Evolutionary conservation across 2,113 vertebrate genomes (phyloP), one percentile per base, ranked within the genome.

Genomic region (Romanogobio albipinnatus): DNA sequence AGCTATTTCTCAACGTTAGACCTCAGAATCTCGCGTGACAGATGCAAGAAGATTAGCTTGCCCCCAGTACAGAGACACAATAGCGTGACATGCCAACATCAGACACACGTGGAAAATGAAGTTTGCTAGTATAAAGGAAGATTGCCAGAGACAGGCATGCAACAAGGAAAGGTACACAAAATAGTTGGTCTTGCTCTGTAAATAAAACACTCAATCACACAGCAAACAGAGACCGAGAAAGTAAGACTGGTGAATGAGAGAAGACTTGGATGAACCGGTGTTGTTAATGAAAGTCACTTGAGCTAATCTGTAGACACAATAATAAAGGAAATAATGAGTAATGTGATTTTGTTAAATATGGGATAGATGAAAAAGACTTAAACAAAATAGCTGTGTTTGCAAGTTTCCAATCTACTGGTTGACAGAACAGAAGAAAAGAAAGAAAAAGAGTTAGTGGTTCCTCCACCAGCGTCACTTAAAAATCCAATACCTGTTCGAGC

Each of bases 401-500:
- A 19, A 56, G 53, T 56, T 22, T 56, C 2, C 53, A 68, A 68
- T 29, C 14, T 19, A 9, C 13, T 33, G 5, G 24, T 17, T 26
- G 14, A 51, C 49, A 51, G 49, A 51, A 15, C 49, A 51, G 49
- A 15, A 51, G 39, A n/a, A 74, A 73, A 47, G 36, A 17, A 74
- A 45, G 51, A 58, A 59, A 24, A 33, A 29, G 47, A 77, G 36
- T 29, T 29, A 77, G 43, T 53, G 13, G 24, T 43, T 56, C 45
- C 11, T 58, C 66, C 80, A 85, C 64, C 56, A 71, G 70, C 51
- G 61, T 74, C 62, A 80, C 45, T 71, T 45, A 58, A 84, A 89
- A 64, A 66, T 83, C 77, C n/a, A 47, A 87, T 99, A 99, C 98
- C 98, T 99, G 98, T 99, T 91, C 90, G 95, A 89, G 96, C 95